Evolutionary conservation across 2,113 vertebrate species (phyloP).

Genomic region (Loxodonta africana): DNA sequence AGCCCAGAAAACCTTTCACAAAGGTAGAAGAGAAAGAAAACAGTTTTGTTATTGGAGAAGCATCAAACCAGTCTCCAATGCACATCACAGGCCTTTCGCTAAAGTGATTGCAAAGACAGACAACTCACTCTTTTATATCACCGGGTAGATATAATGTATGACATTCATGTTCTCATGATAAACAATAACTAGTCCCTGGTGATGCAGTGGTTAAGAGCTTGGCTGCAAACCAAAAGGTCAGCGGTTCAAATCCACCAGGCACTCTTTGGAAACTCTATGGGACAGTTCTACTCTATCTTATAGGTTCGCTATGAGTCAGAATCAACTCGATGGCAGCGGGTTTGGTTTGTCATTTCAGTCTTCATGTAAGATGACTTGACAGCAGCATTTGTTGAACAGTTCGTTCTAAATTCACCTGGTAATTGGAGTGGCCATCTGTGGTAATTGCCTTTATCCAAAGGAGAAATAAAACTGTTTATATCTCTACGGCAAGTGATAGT

Average conservation of each 20-base stretch:
- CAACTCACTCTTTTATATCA: too few species aligned
- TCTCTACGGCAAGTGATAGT: not conserved
- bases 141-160: not conserved
- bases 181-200: not conserved
- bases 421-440: not conserved
- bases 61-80: not conserved
- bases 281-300: too few species aligned
- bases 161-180: not conserved
- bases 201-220: too few species aligned
- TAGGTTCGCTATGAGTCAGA: too few species aligned
- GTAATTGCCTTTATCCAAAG: not conserved
- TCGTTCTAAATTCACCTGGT: not conserved
- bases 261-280: too few species aligned
- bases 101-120: not conserved
- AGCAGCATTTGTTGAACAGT: not conserved
- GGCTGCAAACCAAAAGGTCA: too few species aligned
- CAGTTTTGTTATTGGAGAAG: not conserved
- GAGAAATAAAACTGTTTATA: not conserved
- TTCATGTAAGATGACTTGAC: not conserved
- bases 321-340: too few species aligned
- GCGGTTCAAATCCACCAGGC: too few species aligned
- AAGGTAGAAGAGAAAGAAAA: not conserved
- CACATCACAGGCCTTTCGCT: not conserved
- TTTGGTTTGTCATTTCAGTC: too few species aligned
- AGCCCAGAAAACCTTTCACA: constrained; percentile 12